Evolutionary conservation across 2,797 vertebrate species (phyloP).

Genomic region (Ammospiza maritima): DNA sequence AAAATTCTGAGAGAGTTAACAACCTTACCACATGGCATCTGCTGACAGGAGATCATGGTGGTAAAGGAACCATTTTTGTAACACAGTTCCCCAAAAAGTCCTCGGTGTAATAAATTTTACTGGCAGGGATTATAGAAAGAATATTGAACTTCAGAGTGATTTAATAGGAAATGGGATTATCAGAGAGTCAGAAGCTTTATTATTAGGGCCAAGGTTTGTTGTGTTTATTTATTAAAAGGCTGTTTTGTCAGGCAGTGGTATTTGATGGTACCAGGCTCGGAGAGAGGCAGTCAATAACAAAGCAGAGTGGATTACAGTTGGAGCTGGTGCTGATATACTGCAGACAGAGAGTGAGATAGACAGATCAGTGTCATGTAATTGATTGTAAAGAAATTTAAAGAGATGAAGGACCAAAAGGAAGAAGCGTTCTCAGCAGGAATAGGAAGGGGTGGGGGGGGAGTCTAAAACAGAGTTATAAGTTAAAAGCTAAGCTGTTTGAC

Average conservation of each 20-base stretch:
- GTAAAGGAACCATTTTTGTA: neutral
- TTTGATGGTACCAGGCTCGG: constrained; percentile 33
- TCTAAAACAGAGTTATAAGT: neutral
- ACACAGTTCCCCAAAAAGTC: neutral
- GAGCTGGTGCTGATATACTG: constrained; percentile 33
- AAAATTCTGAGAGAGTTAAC: constrained; percentile 11
- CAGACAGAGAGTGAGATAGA: constrained; percentile 5
- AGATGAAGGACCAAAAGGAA: constrained; percentile 9
- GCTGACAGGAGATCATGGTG: neutral
- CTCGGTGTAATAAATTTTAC: neutral
- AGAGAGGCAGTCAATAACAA: constrained; percentile 51
- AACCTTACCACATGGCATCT: neutral
- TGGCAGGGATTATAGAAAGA: neutral
- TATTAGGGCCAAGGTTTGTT: constrained; percentile 21
- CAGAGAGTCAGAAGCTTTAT: neutral
- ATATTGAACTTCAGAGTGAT: neutral
- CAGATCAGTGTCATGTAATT: constrained; percentile 59
- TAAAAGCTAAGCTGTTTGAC: neutral
- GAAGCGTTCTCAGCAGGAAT: neutral
- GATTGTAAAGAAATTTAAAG: constrained; percentile 56
- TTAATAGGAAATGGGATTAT: constrained; percentile 13
- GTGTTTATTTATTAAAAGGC: constrained; percentile 49
- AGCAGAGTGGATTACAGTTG: constrained; percentile 55
- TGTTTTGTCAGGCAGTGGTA: constrained; percentile 18
- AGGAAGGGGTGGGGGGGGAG: neutral